Evolutionary conservation across 2,797 vertebrate genomes (phyloP), one percentile per base, ranked within the genome.

Genomic region (Alcedo atthis): DNA sequence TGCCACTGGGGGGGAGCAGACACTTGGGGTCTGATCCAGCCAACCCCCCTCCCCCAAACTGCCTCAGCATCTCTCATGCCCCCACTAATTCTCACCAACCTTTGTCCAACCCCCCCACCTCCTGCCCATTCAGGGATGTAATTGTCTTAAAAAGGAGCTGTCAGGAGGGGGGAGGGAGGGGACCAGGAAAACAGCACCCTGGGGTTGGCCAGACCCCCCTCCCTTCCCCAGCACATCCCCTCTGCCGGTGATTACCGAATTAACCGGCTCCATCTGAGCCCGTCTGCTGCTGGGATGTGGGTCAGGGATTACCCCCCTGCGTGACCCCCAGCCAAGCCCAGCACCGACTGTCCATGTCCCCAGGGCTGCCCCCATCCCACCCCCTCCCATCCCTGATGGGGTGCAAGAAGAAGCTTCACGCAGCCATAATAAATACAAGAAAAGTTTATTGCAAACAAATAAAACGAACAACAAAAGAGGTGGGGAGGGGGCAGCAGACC

Each of bases 371-470:
- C 10, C 20, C 43, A 33, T 33, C 43, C 10, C 19, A 26, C 62
- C 15, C 49, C 48, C 2, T 8, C 24, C 43, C 14, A 0, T 19
- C 48, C 63, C 54, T 2, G 2, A 21, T 54, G 2, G 3, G 35
- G 37, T 15, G 3, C 16, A 66, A 53, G 48, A 81, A 83, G 73
- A 54, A 51, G 13, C 8, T 79, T 20, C 76, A 82, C 32, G 48
- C 43, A 1, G 73, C 89, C 18, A 0, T 87, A 94, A 92, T 84
- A 91, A 80, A 95, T 84, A 95, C 73, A 81, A 87, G 91, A 89
- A 68, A 67, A 58, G 48, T 89, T 85, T 86, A 89, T 94, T 88
- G 59, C 26, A 57, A 55, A 57, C 46, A 42, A 17, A 37, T 24
- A 35, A 12, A 57, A 48, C 37, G 14, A 46, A 32, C 49, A 51